A percentile compares a stretch with the other conserved stretches of the same genome.
Evolutionary conservation across 1,140 invertebrate species (phyloP).

Genomic region (Aleiodes sp.): DNA sequence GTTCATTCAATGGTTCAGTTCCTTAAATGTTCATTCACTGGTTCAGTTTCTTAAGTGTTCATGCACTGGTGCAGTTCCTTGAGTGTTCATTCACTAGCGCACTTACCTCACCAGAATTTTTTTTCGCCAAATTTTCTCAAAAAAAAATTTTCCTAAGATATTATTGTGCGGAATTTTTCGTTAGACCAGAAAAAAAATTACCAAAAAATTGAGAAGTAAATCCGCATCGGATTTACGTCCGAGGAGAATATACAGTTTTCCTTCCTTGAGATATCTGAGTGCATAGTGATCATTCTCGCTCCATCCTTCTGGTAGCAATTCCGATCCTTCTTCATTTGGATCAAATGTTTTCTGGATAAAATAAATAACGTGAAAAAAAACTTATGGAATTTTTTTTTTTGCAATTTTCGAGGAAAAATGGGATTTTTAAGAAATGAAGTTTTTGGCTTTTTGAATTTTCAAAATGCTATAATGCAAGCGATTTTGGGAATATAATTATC

Average conservation of each 20-base stretch:
- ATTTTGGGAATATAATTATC: no score
- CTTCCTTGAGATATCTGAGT: constrained; percentile 73
- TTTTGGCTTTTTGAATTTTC: no score
- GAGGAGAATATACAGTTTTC: constrained; percentile 73
- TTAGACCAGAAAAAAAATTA: constrained; percentile 52
- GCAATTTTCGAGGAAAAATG: background rate
- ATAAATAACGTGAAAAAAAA: no score
- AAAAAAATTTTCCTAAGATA: no score
- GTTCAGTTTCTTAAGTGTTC: no score
- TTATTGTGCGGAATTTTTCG: constrained; percentile 9
- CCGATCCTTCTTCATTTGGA: constrained; percentile 69
- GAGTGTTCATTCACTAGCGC: no score
- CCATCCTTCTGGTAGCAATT: constrained; percentile 77
- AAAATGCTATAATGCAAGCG: no score
- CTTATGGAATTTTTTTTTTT: background rate
- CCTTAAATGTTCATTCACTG: no score
- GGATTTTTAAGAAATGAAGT: background rate
- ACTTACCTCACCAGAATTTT: no score
- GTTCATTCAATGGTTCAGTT: no score
- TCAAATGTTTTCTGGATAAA: constrained; percentile 69
- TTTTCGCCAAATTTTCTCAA: background rate
- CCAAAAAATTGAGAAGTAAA: constrained; percentile 74
- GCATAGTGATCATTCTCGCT: constrained; percentile 71
- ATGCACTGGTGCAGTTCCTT: no score
- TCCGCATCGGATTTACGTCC: constrained; percentile 72